phyloP scores from a whole-genome alignment of 2,888 invertebrate species.

The Gymnosoma rotundatum region DNA sequence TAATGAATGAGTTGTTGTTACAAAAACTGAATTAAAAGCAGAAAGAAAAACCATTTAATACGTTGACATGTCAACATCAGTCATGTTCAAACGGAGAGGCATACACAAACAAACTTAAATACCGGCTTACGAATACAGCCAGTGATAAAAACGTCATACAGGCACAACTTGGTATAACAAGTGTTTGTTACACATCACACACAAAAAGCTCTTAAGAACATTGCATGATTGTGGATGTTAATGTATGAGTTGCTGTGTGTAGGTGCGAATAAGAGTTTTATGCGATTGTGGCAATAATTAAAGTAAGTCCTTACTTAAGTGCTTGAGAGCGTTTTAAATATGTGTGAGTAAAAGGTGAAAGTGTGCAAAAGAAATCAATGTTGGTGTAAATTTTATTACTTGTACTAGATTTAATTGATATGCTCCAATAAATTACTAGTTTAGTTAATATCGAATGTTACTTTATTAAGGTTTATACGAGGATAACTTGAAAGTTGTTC shows the following conservation, averaged over 20 bases:
- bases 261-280: neutral
- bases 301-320: constrained; percentile 22
- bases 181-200: constrained; percentile 26
- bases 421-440: constrained; percentile 60
- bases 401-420: constrained; percentile 55
- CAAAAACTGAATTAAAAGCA: constrained; percentile 40
- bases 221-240: neutral
- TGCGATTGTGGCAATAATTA: constrained; percentile 49
- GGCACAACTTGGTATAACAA: neutral
- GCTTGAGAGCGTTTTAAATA: neutral
- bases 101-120: constrained; percentile 9
- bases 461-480: constrained; percentile 6
- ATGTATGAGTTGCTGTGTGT: neutral
- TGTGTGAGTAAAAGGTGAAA: neutral
- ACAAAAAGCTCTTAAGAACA: constrained; percentile 7
- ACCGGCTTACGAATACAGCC: neutral
- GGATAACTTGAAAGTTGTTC: neutral
- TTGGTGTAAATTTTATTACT: constrained; percentile 37
- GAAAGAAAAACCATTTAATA: constrained; percentile 46
- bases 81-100: constrained; percentile 10
- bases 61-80: constrained; percentile 54
- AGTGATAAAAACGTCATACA: neutral
- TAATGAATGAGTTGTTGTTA: constrained; percentile 31
- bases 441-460: constrained; percentile 29
- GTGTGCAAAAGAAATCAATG: constrained; percentile 15